Percentiles rank a stretch among this genome's conserved stretches.
Evolutionary conservation across 2,888 invertebrate genomes (phyloP).

Genomic region (Omphaloscelis lunosa): DNA sequence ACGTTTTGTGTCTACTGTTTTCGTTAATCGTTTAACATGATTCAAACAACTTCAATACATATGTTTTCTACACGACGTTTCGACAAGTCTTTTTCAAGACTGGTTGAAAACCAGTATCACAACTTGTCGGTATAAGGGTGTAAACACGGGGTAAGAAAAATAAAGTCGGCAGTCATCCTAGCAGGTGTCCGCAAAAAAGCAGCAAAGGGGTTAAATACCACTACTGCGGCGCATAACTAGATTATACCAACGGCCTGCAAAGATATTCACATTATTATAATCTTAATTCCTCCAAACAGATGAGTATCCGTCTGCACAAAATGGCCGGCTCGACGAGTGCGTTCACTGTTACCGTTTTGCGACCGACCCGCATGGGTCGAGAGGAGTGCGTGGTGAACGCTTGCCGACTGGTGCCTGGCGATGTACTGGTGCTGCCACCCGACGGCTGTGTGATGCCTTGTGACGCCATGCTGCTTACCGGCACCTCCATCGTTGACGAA

Average conservation of each 20-base stretch:
- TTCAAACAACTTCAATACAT: neutral
- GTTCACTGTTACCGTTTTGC: conserved; percentile 91
- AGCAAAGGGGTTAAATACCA: neutral
- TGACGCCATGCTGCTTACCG: conserved; percentile 96
- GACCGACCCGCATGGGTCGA: conserved; percentile 83
- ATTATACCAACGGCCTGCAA: neutral
- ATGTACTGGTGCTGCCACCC: conserved; percentile 95
- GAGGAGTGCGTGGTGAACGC: conserved; percentile 89
- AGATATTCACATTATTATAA: conserved; percentile 11
- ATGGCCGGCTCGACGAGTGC: conserved; percentile 92
- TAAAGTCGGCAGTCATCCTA: neutral
- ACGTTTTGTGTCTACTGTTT: neutral
- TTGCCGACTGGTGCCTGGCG: conserved; percentile 95
- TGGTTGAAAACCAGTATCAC: neutral
- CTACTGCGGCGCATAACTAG: neutral
- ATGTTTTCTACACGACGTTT: neutral
- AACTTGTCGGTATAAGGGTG: neutral
- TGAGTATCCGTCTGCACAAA: conserved; percentile 92
- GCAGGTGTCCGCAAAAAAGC: neutral
- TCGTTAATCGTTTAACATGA: neutral
- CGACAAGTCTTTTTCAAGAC: neutral
- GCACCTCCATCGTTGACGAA: conserved; percentile 98
- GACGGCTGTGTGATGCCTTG: conserved; percentile 95
- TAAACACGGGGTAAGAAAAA: neutral
- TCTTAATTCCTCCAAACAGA: conserved; percentile 82